Percentiles rank a stretch among this genome's conserved stretches.
Conservation (phyloP, 2,888 invertebrate genomes). For the Clivina fossor region DNA sequence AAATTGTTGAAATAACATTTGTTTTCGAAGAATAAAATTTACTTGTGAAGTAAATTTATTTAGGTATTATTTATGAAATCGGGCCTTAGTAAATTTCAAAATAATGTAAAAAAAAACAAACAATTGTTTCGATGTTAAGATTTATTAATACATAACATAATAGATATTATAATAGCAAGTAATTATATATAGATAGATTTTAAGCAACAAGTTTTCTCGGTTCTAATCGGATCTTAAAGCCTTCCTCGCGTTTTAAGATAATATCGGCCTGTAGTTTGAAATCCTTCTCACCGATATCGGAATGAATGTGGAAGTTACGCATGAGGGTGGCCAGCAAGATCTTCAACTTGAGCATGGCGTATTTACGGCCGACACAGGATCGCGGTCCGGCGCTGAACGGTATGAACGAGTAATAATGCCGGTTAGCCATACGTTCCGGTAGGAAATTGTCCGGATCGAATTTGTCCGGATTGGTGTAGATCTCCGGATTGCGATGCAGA, state of each 20-base stretch:
- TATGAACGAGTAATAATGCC: constrained; percentile 78
- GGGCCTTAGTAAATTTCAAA: no score
- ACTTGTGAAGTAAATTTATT: no score
- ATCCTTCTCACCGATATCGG: constrained; percentile 62
- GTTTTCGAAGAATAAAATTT: no score
- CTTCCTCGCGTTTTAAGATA: constrained; percentile 67
- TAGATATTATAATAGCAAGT: no score
- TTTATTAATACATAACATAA: no score
- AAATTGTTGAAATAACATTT: no score
- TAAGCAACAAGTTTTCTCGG: constrained; percentile 22
- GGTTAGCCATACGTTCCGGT: constrained; percentile 70
- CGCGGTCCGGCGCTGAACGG: constrained; percentile 81
- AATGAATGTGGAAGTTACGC: constrained; percentile 63
- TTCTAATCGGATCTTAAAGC: constrained; percentile 56
- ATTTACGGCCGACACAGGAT: constrained; percentile 76
- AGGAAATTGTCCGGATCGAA: constrained; percentile 81
- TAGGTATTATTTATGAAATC: no score
- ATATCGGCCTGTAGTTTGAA: constrained; percentile 66
- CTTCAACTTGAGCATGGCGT: constrained; percentile 71
- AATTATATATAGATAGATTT: no score
- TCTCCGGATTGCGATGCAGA: constrained; percentile 66
- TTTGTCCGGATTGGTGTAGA: constrained; percentile 69
- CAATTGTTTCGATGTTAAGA: no score
- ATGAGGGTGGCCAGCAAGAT: constrained; percentile 67
- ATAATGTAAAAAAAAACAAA: no score